Conservation (phyloP, 2,113 vertebrate species). For the Anhinga anhinga region DNA sequence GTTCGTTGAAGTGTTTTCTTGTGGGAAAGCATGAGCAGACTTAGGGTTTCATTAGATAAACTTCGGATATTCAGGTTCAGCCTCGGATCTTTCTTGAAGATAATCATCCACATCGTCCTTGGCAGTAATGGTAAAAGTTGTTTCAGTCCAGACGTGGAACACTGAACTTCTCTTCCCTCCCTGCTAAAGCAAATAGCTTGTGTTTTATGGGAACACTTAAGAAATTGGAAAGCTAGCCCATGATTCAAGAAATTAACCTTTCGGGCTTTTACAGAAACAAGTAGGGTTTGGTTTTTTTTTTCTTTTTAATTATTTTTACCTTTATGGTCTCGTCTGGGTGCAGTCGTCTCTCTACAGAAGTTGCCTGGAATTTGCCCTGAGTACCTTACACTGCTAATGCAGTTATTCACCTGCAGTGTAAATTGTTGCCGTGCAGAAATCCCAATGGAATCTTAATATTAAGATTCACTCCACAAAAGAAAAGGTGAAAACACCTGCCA, state of each 20-base stretch:
- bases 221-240: neutral
- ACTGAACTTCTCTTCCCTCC: neutral
- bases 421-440: neutral
- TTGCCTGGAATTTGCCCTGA: neutral
- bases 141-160: accelerated
- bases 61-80: neutral
- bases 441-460: neutral
- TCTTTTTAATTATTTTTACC: neutral
- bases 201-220: accelerated
- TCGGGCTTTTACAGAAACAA: neutral
- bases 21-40: neutral
- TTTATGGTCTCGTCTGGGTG: neutral
- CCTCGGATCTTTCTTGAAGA: neutral
- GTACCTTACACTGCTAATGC: neutral
- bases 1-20: neutral
- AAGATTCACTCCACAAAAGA: neutral
- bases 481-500: neutral
- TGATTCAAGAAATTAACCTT: neutral
- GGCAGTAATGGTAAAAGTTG: neutral
- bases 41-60: neutral
- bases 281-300: too few species aligned
- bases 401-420: neutral
- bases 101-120: accelerated
- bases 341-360: neutral
- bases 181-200: neutral